These are phyloP conservation scores for Macrosiphum euphorbiae DNA, from an alignment of 2,888 invertebrate genomes.

Conservation along the genomic window DNA sequence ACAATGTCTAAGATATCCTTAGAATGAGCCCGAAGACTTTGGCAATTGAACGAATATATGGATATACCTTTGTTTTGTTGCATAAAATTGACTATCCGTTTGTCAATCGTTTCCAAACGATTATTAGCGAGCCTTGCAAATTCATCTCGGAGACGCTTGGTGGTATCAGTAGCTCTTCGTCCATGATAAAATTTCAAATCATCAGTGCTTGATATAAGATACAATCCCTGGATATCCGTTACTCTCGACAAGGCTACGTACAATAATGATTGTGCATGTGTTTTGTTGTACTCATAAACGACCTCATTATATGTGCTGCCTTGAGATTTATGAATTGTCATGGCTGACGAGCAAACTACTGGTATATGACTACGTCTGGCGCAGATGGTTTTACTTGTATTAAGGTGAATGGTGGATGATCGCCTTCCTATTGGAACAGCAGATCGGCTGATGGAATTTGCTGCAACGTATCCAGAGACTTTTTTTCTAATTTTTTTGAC, in stretches of 20 bases:
- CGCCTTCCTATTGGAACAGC: constrained; percentile 57
- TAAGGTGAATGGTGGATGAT: constrained; percentile 53
- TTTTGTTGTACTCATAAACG: constrained; percentile 63
- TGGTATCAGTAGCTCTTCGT: constrained; percentile 27
- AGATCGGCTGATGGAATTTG: constrained; percentile 51
- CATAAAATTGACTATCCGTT: not conserved
- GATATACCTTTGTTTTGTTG: no score
- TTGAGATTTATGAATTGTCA: constrained; percentile 65
- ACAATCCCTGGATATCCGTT: constrained; percentile 22
- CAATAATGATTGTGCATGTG: constrained; percentile 59
- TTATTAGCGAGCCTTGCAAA: constrained; percentile 54
- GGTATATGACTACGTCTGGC: constrained; percentile 56
- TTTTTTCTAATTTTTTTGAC: constrained; percentile 53
- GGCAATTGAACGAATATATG: not conserved
- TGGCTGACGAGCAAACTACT: constrained; percentile 43
- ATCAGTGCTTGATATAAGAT: constrained; percentile 20
- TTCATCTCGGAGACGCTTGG: constrained; percentile 56
- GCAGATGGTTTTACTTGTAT: constrained; percentile 54
- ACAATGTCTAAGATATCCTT: not conserved
- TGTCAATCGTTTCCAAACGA: constrained; percentile 47
- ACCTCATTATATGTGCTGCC: constrained; percentile 58
- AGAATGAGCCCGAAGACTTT: not conserved
- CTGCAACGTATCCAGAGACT: constrained; percentile 56
- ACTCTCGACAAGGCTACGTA: constrained; percentile 45
- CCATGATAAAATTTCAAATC: constrained; percentile 62